A percentile compares a stretch with the other conserved stretches of the same genome.
Conservation (phyloP, 2,113 vertebrate genomes). For the Anolis carolinensis region DNA sequence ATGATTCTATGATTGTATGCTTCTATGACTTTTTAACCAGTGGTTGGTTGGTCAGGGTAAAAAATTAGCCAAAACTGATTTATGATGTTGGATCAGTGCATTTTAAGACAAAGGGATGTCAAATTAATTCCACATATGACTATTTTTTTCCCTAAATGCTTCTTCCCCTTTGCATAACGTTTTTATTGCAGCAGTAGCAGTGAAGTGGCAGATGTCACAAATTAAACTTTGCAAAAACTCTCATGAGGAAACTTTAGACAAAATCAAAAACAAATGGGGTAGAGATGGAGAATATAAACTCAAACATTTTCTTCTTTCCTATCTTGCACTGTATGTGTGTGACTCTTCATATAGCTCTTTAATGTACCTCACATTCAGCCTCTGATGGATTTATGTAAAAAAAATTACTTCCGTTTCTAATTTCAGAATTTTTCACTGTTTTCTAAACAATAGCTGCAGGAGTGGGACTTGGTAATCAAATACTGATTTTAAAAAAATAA, state of each 20-base stretch:
- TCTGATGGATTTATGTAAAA: neutral
- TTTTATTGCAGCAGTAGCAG: neutral
- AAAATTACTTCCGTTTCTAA: neutral
- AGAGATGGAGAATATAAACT: too few relatives aligned
- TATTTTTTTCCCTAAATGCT: neutral
- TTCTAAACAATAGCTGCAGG: neutral
- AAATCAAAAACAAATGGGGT: neutral
- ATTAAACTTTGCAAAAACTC: constrained; percentile 1
- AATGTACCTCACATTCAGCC: neutral
- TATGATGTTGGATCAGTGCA: neutral
- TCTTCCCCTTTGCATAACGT: neutral
- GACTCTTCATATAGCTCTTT: neutral
- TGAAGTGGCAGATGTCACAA: neutral
- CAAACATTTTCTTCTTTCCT: neutral
- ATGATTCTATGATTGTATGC: too few relatives aligned
- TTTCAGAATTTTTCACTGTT: too few relatives aligned
- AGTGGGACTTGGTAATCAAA: neutral
- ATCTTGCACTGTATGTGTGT: neutral
- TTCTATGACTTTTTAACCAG: neutral
- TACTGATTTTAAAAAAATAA: too few relatives aligned
- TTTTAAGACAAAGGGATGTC: neutral
- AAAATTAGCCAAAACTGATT: constrained; percentile 17
- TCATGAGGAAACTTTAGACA: neutral
- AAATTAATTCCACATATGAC: constrained; percentile 6
- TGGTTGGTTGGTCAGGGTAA: neutral